Base-by-base conservation (phyloP, 2,797 vertebrate species). In the Takifugu ocellatus region DNA sequence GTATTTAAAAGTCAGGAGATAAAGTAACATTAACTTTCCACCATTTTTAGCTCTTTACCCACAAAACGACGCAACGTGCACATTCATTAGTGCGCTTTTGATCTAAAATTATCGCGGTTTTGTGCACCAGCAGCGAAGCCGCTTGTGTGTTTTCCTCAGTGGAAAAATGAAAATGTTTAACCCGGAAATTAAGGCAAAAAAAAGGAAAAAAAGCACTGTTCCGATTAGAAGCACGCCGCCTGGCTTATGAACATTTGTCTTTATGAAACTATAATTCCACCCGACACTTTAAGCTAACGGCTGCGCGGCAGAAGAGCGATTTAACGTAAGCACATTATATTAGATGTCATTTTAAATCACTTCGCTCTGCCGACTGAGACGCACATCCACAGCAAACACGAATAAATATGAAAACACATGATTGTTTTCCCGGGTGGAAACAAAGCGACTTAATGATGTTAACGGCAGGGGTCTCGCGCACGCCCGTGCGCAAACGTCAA, bases 221-320 rank as follows among this genome's bases (percentile, higher is more conserved):
- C 51, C 11, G 27, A 29, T 44, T 53, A 33, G 51, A 63, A 43
- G 61, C 54, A 49, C 44, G 16, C 10, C 25, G 42, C 27, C 25
- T 57, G 55, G 25, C 29, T 47, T 70, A 14, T 36, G 36, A 21
- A 58, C 26, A 53, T 57, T 8, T 54, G 16, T 63, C 44, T 61
- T 51, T 68, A 29, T 46, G 8, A 29, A 53, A 14, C 15, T 50
- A 31, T 17, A 33, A 59, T 52, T 60, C 36, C 54, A 51, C 2
- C 21, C 24, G 21, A 47, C 11, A 50, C 25, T 43, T 45, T 14
- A 46, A 25, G 16, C 33, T 26, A 10, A 50, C 14, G 2, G 4
- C 27, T 24, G 3, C 14, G 33, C 3, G 31, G 39, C 1, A 55
- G 46, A 57, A 47, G 5, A 21, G 7, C 47, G 46, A 57, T 61